Evolutionary conservation across 2,888 invertebrate species (phyloP).

Genomic region (Drosophila nigricruria): DNA sequence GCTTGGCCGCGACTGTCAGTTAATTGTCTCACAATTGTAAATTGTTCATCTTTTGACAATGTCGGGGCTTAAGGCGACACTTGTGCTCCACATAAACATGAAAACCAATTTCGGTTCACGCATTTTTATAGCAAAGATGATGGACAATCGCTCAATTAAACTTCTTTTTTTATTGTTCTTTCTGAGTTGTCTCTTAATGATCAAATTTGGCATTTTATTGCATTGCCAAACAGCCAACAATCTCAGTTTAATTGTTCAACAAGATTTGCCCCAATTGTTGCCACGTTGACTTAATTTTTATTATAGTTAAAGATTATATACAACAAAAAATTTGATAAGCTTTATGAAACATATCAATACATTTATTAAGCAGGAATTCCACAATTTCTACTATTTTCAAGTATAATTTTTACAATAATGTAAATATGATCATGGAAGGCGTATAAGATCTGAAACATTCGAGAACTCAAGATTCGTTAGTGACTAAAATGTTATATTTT

Average conservation of each 20-base stretch:
- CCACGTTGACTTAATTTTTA: slow-evolving; percentile 26
- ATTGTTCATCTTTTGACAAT: slow-evolving; percentile 58
- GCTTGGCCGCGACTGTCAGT: slow-evolving; percentile 46
- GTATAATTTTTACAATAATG: too few relatives aligned
- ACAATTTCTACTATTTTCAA: not conserved
- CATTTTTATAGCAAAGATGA: slow-evolving; percentile 74
- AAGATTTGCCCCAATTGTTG: slow-evolving; percentile 48
- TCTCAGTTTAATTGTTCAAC: slow-evolving; percentile 51
- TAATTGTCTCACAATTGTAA: slow-evolving; percentile 73
- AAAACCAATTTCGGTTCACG: slow-evolving; percentile 42
- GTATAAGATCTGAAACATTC: too few relatives aligned
- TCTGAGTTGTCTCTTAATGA: slow-evolving; percentile 63
- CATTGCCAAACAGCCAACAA: slow-evolving; percentile 30
- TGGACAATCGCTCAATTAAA: slow-evolving; percentile 74
- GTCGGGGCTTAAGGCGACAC: slow-evolving; percentile 55
- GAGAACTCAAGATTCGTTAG: too few relatives aligned
- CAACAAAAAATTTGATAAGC: not conserved
- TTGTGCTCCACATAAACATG: slow-evolving; percentile 65
- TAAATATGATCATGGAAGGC: too few relatives aligned
- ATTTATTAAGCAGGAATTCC: not conserved
- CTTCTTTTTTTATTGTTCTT: slow-evolving; percentile 69
- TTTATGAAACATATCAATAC: not conserved
- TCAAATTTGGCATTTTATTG: slow-evolving; percentile 57
- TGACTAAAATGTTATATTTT: too few relatives aligned
- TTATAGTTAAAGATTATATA: not conserved